phyloP scores from a whole-genome alignment of 2,888 invertebrate genomes.

The Pseudoips prasinana region DNA sequence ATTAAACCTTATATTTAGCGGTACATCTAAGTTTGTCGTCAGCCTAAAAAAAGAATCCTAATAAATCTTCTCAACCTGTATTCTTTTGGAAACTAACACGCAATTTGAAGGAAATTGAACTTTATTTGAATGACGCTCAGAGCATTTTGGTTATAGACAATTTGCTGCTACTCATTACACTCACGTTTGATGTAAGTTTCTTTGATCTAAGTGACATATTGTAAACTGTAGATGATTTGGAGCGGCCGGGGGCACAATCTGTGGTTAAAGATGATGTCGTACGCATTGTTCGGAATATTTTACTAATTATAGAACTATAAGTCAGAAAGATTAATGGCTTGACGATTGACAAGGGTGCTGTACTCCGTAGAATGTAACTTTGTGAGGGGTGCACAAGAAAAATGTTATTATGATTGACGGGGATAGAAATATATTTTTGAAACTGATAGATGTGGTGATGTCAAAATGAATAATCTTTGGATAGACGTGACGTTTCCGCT shows the following conservation, averaged over 20 bases:
- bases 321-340: constrained; percentile 53
- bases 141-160: constrained; percentile 35
- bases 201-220: constrained; percentile 74
- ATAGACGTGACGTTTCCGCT: constrained; percentile 15
- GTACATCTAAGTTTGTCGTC: constrained; percentile 65
- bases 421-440: constrained; percentile 32
- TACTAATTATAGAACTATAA: constrained; percentile 64
- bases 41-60: constrained; percentile 54
- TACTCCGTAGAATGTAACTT: constrained; percentile 12
- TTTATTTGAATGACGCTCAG: constrained; percentile 30
- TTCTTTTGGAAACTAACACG: constrained; percentile 29
- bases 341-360: constrained; percentile 54
- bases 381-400: constrained; percentile 31
- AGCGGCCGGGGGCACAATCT: constrained; percentile 55
- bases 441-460: constrained; percentile 38
- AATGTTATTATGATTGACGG: constrained; percentile 45
- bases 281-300: constrained; percentile 51
- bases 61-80: constrained; percentile 41
- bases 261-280: constrained; percentile 46
- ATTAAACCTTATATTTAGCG: constrained; percentile 52
- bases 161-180: constrained; percentile 49
- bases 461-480: constrained; percentile 29
- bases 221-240: constrained; percentile 73
- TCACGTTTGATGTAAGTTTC: constrained; percentile 66
- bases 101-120: constrained; percentile 37